Evolutionary conservation across 2,113 vertebrate species (phyloP).

Genomic region (Alosa alosa): DNA sequence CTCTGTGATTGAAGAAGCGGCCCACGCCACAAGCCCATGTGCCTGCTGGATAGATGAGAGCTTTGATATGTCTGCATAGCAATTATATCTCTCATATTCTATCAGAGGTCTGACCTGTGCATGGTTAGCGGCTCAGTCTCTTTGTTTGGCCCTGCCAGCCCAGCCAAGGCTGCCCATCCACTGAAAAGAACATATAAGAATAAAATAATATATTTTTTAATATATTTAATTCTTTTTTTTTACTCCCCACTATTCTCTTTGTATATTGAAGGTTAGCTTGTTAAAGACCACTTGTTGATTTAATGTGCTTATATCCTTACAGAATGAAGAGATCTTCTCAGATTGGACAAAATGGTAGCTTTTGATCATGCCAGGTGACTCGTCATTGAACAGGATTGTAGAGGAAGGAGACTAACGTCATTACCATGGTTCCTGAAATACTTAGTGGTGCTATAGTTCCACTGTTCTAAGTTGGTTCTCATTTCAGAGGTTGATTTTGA

Average conservation of each 20-base stretch:
- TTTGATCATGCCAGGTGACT: no score
- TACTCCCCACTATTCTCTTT: conserved; percentile 11
- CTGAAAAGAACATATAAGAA: not conserved
- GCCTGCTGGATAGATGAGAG: not conserved
- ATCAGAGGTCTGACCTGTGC: not conserved
- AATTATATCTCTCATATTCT: not conserved
- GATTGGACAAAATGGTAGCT: no score
- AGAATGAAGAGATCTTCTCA: not conserved
- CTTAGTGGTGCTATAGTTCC: no score
- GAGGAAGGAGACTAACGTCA: no score
- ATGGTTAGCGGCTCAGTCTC: not conserved
- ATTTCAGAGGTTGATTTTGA: no score
- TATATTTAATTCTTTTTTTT: conserved; percentile 29
- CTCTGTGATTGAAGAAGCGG: not conserved
- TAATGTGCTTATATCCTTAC: not conserved
- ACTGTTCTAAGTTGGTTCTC: no score
- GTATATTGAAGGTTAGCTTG: not conserved
- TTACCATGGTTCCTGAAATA: no score
- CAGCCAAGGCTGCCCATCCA: not conserved
- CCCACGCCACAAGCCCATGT: not conserved
- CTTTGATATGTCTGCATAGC: not conserved
- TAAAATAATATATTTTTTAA: not conserved
- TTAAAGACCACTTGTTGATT: not conserved
- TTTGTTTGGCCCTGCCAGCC: not conserved
- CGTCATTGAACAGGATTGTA: no score